Conservation (phyloP, 2,888 invertebrate species). For the Drosophila leonis region DNA sequence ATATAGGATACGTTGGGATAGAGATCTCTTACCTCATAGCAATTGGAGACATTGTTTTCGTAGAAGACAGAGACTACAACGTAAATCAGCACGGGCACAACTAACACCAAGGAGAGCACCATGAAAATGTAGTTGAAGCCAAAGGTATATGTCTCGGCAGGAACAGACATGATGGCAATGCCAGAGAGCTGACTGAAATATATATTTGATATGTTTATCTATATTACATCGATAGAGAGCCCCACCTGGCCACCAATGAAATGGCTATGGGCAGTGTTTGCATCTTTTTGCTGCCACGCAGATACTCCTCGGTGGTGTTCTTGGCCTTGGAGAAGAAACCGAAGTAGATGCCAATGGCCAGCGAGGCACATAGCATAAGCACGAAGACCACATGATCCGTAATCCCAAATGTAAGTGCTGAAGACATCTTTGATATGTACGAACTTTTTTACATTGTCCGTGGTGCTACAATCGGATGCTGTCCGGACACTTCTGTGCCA, state of each 20-base stretch:
- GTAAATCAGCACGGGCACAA: constrained; percentile 79
- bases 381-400: constrained; percentile 87
- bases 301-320: constrained; percentile 87
- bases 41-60: constrained; percentile 86
- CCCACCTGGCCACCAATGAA: constrained; percentile 87
- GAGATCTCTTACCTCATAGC: constrained; percentile 84
- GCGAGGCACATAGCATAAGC: constrained; percentile 86
- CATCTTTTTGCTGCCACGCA: constrained; percentile 87
- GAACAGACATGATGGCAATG: constrained; percentile 87
- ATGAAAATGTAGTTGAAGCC: constrained; percentile 86
- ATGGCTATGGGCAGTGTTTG: constrained; percentile 88
- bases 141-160: constrained; percentile 86
- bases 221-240: constrained; percentile 9
- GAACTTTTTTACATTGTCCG: neutral
- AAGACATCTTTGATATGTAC: constrained; percentile 34
- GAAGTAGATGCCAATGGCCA: constrained; percentile 87
- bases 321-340: constrained; percentile 86
- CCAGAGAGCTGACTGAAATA: constrained; percentile 86
- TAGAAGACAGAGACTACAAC: constrained; percentile 86
- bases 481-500: constrained; percentile 24
- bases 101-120: constrained; percentile 84
- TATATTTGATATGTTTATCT: neutral
- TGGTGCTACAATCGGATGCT: constrained; percentile 23
- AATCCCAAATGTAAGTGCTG: constrained; percentile 71
- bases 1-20: neutral